Conservation (phyloP, 2,113 vertebrate genomes). For the Malurus cyaneus region DNA sequence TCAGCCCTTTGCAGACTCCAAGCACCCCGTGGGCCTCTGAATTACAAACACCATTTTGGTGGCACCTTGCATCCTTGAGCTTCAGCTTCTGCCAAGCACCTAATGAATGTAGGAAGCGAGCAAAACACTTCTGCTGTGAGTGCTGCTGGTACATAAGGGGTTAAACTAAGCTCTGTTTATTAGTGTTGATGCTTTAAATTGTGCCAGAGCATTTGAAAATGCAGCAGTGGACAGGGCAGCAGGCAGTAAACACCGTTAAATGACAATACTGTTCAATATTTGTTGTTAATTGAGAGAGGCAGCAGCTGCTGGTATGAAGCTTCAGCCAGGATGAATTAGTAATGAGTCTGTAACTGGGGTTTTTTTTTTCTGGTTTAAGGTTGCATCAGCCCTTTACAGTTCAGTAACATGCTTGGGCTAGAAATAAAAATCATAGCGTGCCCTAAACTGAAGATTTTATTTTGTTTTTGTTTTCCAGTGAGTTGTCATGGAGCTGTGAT, state of each 20-base stretch:
- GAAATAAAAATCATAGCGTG: neutral
- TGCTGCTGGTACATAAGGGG: neutral
- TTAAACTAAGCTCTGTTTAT: conserved; percentile 9
- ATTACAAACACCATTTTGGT: neutral
- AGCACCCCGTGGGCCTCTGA: neutral
- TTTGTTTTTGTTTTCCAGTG: neutral
- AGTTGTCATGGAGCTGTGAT: neutral
- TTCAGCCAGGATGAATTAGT: conserved; percentile 57
- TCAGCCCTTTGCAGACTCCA: neutral
- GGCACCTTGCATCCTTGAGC: neutral
- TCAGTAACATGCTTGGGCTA: neutral
- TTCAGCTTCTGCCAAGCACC: neutral
- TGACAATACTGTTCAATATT: conserved; percentile 49
- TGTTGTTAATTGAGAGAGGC: conserved; percentile 48
- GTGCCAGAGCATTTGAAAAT: conserved; percentile 8
- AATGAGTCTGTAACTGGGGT: neutral
- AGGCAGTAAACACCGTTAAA: conserved; percentile 12
- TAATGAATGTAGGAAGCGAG: neutral
- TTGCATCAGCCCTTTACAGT: conserved; percentile 21
- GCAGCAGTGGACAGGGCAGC: neutral
- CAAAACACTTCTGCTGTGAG: neutral
- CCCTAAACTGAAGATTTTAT: neutral
- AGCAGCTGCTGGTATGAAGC: conserved; percentile 54
- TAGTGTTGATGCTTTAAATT: neutral
- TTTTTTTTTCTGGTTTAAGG: neutral